Base-by-base conservation (phyloP, 2,888 invertebrate genomes). In the Drosophila monieri region DNA sequence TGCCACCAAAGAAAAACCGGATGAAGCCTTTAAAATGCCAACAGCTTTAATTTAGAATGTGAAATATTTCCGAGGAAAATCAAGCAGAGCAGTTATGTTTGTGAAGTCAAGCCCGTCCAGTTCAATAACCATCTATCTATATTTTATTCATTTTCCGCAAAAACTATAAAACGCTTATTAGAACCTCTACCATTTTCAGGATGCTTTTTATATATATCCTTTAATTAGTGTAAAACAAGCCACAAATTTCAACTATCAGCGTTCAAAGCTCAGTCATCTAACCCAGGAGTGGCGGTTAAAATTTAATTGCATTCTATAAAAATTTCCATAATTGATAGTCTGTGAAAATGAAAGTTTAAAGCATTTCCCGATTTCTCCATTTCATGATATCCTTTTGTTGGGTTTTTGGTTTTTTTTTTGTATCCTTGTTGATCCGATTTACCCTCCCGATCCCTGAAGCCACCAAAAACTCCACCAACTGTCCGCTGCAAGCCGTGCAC, bases 271-370 rank as follows among this genome's bases (percentile, higher is more conserved):
- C 10, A 37, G 6, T 25, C 6, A 4, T 35, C 9, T 37, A 10
- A 32, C 3, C 6, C 4, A 10, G 2, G 15, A 32, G 21, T 15
- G 30, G n/a, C 10, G 5, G 4, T 9, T 6, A 18, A 12, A 21
- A 46, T n/a, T 46, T 44, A 25, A n/a, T 37, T 21, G 15, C 30
- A 27, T 59, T 59, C 37, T 30, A 30, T 39, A 60, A 47, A 59
- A 60, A 47, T 47, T 6, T 47, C 27, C 60, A 60, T 23, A 23
- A 60, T 39, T 60, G 61, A 47, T 39, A 60, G 46, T 8, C 37
- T 15, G 37, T 12, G 23, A 47, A 47, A 60, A 60, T 39, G 39
- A 60, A 41, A 61, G 30, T 61, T 60, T 47, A 61, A 60, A 61
- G 61, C 60, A 60, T 47, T 58, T 14, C 35, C 35, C 44, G 4